Evolutionary conservation across 2,888 invertebrate species (phyloP).

Genomic region (Tachina fera): DNA sequence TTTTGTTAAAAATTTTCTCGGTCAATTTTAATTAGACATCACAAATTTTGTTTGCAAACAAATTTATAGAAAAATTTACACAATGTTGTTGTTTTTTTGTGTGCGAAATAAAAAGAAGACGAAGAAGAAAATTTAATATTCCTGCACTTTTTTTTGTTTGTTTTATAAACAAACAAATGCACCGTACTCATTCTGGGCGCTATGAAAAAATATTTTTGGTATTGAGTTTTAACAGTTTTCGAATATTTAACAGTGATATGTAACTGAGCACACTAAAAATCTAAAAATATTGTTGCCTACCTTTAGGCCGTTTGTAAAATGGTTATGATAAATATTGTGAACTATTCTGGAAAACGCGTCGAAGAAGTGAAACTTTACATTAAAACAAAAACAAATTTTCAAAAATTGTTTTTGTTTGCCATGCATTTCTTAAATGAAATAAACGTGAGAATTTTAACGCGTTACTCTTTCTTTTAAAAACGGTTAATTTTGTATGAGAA

Average conservation of each 20-base stretch:
- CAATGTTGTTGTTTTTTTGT: slow-evolving; percentile 33
- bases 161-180: slow-evolving; percentile 42
- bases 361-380: no score
- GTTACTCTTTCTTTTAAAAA: no score
- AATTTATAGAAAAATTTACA: slow-evolving; percentile 41
- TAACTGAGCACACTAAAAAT: not conserved
- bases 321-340: no score
- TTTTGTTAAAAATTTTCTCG: slow-evolving; percentile 59
- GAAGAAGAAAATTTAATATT: slow-evolving; percentile 3
- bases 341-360: no score
- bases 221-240: slow-evolving; percentile 27
- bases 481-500: no score
- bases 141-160: slow-evolving; percentile 27
- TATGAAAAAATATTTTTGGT: not conserved
- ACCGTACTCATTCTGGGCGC: not conserved
- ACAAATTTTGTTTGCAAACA: slow-evolving; percentile 67
- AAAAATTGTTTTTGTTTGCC: no score
- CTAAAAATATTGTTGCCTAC: not conserved
- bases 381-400: no score
- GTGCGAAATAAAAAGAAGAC: not conserved
- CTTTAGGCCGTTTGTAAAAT: slow-evolving; percentile 28
- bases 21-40: slow-evolving; percentile 59
- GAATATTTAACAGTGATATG: slow-evolving; percentile 1
- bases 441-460: no score
- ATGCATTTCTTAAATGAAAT: no score